Evolutionary conservation across 1,140 invertebrate genomes (phyloP), one percentile per base, ranked within the genome.

Genomic region (Oncopodura yosiiana): DNA sequence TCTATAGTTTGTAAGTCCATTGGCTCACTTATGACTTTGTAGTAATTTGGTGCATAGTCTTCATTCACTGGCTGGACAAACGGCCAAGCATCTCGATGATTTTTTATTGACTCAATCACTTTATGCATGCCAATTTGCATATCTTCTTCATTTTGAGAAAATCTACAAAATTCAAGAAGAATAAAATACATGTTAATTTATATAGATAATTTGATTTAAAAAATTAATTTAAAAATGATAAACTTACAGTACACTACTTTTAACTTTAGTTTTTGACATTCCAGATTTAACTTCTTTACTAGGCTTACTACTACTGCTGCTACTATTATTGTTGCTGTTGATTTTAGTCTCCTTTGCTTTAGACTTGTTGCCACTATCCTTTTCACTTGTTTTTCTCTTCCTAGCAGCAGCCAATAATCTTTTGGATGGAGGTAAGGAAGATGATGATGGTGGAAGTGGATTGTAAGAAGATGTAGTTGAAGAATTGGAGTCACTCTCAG

Each of bases 1-100:
- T 93, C 89, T 81, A 94, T 93, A 61, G 81, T 82, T 39, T 80
- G 78, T 34, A 93, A 72, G 70, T 91, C 86, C 87, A 92, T 92
- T 12, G 88, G 88, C 61, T 81, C 74, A 64, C 32, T 30, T 58
- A 58, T 53, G 8, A 65, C 46, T 56, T 29, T 74, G 58, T 87
- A 84, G 69, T 90, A 93, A 68, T 87, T 85, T 1, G 90, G 90
- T 1, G 89, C 89, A 68, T 86, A 88, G 65, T 87, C 83, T 69
- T 94, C 88, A 51, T 91, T 86, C 1, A 94, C 88, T 3, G 88
- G 84, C 69, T 90, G 85, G 63, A 84, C 74, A 69, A 94, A 94
- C 2, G 89, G 89, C 89, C 89, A 94, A 3, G 89, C 86, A 69
- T 93, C 87, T 56, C 84, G 80, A 66, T 91, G 86, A 64, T 82